phyloP scores from a whole-genome alignment of 2,113 vertebrate species.

The Reinhardtius hippoglossoides region DNA sequence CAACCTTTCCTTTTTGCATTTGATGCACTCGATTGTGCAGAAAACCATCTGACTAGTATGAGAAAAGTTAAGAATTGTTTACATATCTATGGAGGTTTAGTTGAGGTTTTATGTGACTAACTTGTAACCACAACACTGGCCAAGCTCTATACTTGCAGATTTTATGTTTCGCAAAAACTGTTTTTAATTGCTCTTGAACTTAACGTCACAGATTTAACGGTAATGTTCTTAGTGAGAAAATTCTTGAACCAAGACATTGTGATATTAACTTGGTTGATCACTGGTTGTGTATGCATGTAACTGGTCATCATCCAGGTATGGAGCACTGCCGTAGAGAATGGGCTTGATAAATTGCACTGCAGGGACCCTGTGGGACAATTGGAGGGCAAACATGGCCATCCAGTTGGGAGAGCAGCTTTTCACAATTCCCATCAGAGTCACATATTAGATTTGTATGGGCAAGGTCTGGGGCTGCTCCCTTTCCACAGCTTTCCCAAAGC shows the following conservation, averaged over 20 bases:
- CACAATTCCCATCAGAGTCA: conserved; percentile 27
- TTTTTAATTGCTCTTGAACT: background rate
- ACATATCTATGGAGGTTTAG: no score
- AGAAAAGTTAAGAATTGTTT: no score
- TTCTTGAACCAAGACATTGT: no score
- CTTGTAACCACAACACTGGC: background rate
- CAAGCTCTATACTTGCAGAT: background rate
- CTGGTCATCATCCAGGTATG: conserved; percentile 2
- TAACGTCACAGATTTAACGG: background rate
- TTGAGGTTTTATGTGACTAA: no score
- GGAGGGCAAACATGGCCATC: conserved; percentile 59
- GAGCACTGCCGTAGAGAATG: conserved; percentile 3
- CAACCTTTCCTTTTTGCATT: no score
- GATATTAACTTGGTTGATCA: no score
- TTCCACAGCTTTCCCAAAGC: conserved; percentile 48
- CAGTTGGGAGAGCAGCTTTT: conserved; percentile 40
- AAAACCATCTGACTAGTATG: no score
- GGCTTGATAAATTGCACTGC: conserved; percentile 64
- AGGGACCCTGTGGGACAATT: conserved; percentile 37
- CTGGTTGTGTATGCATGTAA: background rate
- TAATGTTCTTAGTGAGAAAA: no score
- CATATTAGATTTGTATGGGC: conserved; percentile 48
- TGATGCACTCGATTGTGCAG: no score
- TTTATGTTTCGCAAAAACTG: background rate
- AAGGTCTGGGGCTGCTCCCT: conserved; percentile 28